phyloP scores from a whole-genome alignment of 2,113 vertebrate genomes.

The Progne subis region DNA sequence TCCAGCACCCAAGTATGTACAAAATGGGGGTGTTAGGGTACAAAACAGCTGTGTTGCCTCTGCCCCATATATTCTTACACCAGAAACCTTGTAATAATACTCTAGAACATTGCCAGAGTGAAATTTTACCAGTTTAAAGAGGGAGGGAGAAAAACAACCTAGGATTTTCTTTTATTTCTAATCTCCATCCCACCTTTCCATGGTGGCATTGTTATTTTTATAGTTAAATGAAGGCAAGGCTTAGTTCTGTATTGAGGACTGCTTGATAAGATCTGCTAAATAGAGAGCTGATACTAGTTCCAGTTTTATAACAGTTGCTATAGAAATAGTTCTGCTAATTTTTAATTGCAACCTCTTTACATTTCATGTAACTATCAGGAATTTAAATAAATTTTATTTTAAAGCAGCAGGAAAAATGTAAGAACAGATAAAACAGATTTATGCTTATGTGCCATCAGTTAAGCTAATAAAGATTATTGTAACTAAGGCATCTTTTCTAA shows the following conservation, averaged over 20 bases:
- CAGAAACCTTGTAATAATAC: not conserved
- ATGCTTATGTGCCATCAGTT: not conserved
- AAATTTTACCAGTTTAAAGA: not conserved
- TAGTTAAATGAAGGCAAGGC: not conserved
- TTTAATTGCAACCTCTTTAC: not conserved
- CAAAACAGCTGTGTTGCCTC: not conserved
- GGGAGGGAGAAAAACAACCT: rapidly evolving
- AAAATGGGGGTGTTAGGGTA: not conserved
- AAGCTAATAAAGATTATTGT: not conserved
- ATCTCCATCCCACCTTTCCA: not conserved
- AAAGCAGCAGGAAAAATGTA: not conserved
- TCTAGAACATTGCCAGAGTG: not conserved
- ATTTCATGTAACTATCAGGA: not conserved
- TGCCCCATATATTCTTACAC: not conserved
- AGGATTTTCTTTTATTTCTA: not conserved
- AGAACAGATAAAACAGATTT: not conserved
- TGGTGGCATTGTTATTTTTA: not conserved
- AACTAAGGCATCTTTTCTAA: not conserved
- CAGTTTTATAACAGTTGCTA: not conserved
- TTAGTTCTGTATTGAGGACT: not conserved
- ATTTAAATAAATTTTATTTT: not conserved
- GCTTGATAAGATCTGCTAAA: not conserved
- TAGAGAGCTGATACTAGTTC: not conserved
- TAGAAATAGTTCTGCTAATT: not conserved
- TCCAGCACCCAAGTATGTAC: not conserved